phyloP scores from a whole-genome alignment of 2,113 vertebrate genomes.

The Cyprinodon variegatus region DNA sequence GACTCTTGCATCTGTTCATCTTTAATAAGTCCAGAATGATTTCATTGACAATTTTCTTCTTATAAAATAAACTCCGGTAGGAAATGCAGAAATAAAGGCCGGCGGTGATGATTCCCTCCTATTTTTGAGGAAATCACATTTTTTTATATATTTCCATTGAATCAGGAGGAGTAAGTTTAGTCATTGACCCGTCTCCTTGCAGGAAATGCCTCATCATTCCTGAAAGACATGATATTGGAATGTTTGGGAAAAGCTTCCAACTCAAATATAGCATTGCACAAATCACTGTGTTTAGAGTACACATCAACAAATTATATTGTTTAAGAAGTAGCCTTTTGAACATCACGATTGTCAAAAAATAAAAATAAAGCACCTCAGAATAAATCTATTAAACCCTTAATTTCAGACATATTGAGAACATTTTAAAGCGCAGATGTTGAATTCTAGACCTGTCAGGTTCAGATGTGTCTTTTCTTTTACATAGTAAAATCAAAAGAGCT shows the following conservation, averaged over 20 bases:
- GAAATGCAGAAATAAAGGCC: neutral
- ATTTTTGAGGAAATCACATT: conserved; percentile 5
- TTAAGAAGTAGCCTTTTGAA: neutral
- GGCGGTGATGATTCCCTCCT: neutral
- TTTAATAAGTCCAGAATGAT: conserved; percentile 4
- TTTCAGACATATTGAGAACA: too few species aligned
- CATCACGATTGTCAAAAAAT: neutral
- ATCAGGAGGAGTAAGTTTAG: neutral
- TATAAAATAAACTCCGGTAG: neutral
- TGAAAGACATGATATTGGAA: neutral
- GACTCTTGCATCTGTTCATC: conserved; percentile 5
- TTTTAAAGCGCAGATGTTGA: neutral
- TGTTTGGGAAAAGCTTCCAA: neutral
- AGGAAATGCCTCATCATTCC: neutral
- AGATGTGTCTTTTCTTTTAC: neutral
- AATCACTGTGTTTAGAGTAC: neutral
- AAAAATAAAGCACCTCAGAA: neutral
- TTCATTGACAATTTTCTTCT: neutral
- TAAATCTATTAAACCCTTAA: neutral
- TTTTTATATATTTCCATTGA: neutral
- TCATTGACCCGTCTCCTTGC: neutral
- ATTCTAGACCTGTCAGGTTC: neutral
- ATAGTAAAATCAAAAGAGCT: neutral
- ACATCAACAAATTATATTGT: neutral
- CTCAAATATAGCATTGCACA: neutral